A percentile compares a stretch with the other conserved stretches of the same genome.
Evolutionary conservation across 2,888 invertebrate species (phyloP).

Genomic region (Himalopsyche japonica): DNA sequence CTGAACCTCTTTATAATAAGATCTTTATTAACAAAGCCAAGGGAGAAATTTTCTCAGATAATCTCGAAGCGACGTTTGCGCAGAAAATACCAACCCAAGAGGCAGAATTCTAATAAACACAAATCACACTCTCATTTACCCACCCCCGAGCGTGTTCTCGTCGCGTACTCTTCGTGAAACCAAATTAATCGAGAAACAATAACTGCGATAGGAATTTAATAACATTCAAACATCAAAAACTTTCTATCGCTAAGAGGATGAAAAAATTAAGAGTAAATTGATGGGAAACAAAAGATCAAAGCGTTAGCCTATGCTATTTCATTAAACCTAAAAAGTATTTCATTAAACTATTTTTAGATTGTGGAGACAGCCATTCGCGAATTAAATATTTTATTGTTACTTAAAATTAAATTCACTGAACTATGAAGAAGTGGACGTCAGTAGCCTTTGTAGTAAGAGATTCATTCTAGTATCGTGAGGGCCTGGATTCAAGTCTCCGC

Average conservation of each 20-base stretch:
- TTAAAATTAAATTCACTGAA: no score
- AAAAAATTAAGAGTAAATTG: neutral
- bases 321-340: no score
- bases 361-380: no score
- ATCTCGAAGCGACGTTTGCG: neutral
- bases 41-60: neutral
- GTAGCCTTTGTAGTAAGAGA: no score
- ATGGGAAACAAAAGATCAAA: no score
- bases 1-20: neutral
- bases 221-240: constrained; percentile 7
- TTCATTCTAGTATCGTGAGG: no score
- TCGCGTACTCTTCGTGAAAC: neutral
- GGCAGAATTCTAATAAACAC: neutral
- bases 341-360: no score
- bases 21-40: neutral
- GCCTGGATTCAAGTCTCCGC: no score
- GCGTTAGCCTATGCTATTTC: no score
- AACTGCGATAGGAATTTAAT: constrained; percentile 26
- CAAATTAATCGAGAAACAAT: constrained; percentile 31
- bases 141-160: neutral
- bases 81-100: neutral
- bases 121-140: neutral
- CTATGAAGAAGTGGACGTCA: no score
- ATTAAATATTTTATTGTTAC: no score
- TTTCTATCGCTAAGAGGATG: neutral